Conservation (phyloP, 2,797 vertebrate genomes). For the Astyanax mexicanus region DNA sequence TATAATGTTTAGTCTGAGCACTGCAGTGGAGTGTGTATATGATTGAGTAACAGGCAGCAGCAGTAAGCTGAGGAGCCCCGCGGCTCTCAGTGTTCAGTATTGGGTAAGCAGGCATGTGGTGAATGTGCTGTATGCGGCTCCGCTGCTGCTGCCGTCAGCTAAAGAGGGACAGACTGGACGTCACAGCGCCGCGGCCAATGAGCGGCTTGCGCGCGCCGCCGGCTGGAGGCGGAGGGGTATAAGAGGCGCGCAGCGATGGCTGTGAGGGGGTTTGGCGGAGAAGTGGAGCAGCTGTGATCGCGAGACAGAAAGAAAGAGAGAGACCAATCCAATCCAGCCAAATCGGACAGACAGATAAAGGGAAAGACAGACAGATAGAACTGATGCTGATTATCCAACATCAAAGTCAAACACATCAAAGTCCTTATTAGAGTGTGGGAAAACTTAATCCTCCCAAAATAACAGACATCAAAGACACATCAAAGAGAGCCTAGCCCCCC, state of each 20-base stretch:
- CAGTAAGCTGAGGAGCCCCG: neutral
- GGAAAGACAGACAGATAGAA: neutral
- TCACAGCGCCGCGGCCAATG: slow-evolving; percentile 69
- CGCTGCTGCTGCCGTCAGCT: slow-evolving; percentile 37
- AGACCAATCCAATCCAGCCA: too few species aligned
- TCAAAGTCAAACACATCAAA: slow-evolving; percentile 5
- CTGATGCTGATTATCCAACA: too few species aligned
- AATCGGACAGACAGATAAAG: neutral
- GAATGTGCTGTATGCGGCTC: slow-evolving; percentile 58
- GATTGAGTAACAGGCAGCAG: neutral
- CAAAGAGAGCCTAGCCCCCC: neutral
- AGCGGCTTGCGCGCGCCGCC: slow-evolving; percentile 15
- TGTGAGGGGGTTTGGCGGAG: slow-evolving; percentile 63
- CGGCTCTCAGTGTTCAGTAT: neutral
- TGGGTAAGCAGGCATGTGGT: slow-evolving; percentile 46
- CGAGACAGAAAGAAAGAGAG: too few species aligned
- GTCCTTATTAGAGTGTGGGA: neutral
- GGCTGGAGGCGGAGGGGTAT: slow-evolving; percentile 51
- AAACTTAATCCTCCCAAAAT: neutral
- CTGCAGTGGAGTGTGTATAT: too few species aligned
- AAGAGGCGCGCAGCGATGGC: neutral
- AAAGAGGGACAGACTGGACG: slow-evolving; percentile 67
- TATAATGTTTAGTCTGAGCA: too few species aligned
- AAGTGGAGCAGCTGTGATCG: neutral
- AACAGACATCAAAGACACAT: neutral